Evolutionary conservation across 2,113 vertebrate species (phyloP).

Genomic region (Haemorhous mexicanus): DNA sequence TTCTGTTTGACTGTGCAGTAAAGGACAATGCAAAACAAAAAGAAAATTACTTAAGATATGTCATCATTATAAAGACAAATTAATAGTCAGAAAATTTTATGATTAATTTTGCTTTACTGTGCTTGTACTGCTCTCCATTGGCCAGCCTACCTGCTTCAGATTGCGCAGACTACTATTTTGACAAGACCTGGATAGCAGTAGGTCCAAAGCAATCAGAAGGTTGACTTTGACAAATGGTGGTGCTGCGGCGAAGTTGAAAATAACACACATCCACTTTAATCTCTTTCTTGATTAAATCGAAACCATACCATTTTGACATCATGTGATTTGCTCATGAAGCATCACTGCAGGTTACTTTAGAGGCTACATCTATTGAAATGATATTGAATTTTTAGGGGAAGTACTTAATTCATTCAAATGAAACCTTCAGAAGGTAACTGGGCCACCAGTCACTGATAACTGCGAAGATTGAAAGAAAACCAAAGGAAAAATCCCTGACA

Average conservation of each 20-base stretch:
- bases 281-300: conserved; percentile 99
- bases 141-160: conserved; percentile 84
- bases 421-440: conserved; percentile 80
- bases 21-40: conserved; percentile 56
- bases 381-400: conserved; percentile 81
- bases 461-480: conserved; percentile 70
- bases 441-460: conserved; percentile 75
- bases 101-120: conserved; percentile 71
- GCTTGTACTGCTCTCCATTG: conserved; percentile 54
- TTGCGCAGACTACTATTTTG: conserved; percentile 91
- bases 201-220: conserved; percentile 99
- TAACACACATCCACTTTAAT: conserved; percentile 99
- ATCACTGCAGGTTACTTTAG: conserved; percentile 85
- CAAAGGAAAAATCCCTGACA: conserved; percentile 66
- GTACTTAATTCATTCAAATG: conserved; percentile 86
- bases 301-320: conserved; percentile 94
- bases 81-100: conserved; percentile 74
- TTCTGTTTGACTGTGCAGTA: conserved; percentile 26
- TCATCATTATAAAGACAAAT: conserved; percentile 70
- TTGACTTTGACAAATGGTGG: conserved; percentile 99
- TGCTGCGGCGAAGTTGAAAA: conserved; percentile 96
- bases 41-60: conserved; percentile 41
- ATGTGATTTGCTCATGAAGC: conserved; percentile 91
- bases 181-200: conserved; percentile 95
- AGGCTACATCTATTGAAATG: conserved; percentile 83